phyloP scores from a whole-genome alignment of 2,113 vertebrate genomes.

The Phrynosoma platyrhinos region DNA sequence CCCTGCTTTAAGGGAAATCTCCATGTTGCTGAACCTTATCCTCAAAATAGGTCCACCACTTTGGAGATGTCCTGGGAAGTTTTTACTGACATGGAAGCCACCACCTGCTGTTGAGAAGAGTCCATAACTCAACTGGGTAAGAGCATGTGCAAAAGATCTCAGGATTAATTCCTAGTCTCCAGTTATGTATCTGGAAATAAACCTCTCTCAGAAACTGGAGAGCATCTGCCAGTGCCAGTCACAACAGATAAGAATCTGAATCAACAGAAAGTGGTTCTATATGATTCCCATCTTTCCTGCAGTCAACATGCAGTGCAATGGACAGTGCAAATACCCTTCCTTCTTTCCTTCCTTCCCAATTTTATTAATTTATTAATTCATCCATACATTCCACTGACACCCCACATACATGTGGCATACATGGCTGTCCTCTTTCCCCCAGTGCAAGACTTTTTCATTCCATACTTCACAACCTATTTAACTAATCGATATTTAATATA shows the following conservation, averaged over 20 bases:
- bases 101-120: not conserved
- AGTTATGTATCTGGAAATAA: not conserved
- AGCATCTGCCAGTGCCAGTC: too few relatives aligned
- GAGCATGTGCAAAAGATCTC: not conserved
- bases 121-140: too few relatives aligned
- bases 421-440: not conserved
- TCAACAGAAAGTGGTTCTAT: not conserved
- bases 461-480: not conserved
- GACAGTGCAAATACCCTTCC: not conserved
- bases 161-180: not conserved
- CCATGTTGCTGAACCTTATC: too few relatives aligned
- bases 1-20: too few relatives aligned
- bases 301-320: not conserved
- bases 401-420: too few relatives aligned
- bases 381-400: not conserved
- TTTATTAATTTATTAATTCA: not conserved
- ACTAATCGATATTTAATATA: not conserved
- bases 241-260: not conserved
- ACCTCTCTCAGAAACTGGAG: not conserved
- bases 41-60: too few relatives aligned
- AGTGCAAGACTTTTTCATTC: too few relatives aligned
- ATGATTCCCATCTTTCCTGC: not conserved
- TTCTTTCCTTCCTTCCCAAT: not conserved
- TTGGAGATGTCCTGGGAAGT: too few relatives aligned
- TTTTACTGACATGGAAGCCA: too few relatives aligned